These are phyloP conservation scores for Drosophila glabriapex DNA, from an alignment of 2,888 invertebrate genomes.

Conservation along the genomic window DNA sequence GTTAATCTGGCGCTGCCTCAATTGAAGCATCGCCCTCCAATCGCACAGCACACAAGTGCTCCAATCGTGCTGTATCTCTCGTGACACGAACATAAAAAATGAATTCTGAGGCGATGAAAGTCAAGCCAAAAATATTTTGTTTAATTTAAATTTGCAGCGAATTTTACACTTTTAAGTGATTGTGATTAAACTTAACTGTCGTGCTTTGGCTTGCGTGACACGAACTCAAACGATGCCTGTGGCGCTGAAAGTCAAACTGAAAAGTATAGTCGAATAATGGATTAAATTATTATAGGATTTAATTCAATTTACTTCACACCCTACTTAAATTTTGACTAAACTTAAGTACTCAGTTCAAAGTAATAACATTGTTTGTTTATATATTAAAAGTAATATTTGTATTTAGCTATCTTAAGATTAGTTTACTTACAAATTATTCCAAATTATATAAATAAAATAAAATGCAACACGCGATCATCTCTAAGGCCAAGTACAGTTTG, in stretches of 20 bases:
- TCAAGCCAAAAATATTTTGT: neutral
- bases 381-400: no score
- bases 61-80: neutral
- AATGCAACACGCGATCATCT: neutral
- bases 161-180: neutral
- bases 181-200: neutral
- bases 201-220: neutral
- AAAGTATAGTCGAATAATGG: neutral
- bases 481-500: constrained; percentile 19
- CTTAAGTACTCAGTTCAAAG: no score
- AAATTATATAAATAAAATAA: neutral
- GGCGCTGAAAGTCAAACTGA: neutral
- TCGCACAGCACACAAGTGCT: constrained; percentile 4
- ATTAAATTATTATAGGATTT: no score
- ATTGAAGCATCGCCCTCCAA: constrained; percentile 54
- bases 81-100: neutral
- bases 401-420: no score
- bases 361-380: no score
- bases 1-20: constrained; percentile 67
- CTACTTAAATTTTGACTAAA: no score
- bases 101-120: neutral
- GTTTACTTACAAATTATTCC: neutral
- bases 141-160: neutral
- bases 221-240: neutral
- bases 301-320: no score